A percentile compares a stretch with the other conserved stretches of the same genome.
Conservation (phyloP, 2,888 invertebrate species). For the Hypena proboscidalis region DNA sequence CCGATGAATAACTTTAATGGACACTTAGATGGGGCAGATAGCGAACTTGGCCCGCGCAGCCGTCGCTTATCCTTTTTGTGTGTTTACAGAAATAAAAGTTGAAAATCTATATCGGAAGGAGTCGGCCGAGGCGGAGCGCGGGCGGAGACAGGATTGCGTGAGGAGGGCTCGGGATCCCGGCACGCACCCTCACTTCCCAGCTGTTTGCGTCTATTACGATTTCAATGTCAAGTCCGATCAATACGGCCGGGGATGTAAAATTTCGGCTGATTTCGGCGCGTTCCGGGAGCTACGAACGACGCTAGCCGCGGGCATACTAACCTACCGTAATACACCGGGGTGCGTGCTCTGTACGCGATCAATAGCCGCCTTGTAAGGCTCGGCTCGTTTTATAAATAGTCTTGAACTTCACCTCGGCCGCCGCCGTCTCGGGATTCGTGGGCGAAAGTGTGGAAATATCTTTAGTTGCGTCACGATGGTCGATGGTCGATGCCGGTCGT, state of each 20-base stretch:
- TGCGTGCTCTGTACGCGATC: constrained; percentile 79
- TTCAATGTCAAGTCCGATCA: constrained; percentile 86
- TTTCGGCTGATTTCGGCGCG: constrained; percentile 78
- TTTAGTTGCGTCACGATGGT: constrained; percentile 58
- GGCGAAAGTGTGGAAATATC: constrained; percentile 72
- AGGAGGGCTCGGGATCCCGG: constrained; percentile 50
- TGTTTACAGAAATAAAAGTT: constrained; percentile 24
- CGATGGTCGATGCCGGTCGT: constrained; percentile 39
- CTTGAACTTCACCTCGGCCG: constrained; percentile 82
- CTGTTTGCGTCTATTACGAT: constrained; percentile 81
- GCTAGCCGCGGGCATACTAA: constrained; percentile 74
- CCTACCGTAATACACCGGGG: constrained; percentile 82
- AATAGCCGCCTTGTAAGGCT: constrained; percentile 77
- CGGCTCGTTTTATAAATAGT: constrained; percentile 80
- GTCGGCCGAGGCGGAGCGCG: constrained; percentile 25
- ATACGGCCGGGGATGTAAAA: constrained; percentile 82
- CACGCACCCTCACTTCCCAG: constrained; percentile 78
- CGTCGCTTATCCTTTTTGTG: constrained; percentile 18
- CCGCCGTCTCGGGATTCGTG: constrained; percentile 58
- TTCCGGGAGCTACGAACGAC: constrained; percentile 77
- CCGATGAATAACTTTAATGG: constrained; percentile 68
- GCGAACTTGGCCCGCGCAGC: constrained; percentile 14
- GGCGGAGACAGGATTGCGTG: constrained; percentile 62
- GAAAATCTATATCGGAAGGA: constrained; percentile 34
- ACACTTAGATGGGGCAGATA: constrained; percentile 54